phyloP scores from a whole-genome alignment of 2,113 vertebrate genomes.

The Sakesphorus luctuosus region DNA sequence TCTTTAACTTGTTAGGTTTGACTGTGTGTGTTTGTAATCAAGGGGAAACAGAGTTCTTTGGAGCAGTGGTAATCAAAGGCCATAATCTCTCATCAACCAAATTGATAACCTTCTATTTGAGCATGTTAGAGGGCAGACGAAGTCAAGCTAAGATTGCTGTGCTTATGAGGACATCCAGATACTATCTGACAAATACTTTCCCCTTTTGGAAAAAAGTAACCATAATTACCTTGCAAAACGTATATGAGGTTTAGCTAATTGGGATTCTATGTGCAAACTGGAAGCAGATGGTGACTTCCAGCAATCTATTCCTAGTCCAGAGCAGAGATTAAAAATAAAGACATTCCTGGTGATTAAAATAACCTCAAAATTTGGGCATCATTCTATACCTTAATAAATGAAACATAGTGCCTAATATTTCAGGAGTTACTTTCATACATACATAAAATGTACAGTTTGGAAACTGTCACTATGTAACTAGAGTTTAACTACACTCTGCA shows the following conservation, averaged over 20 bases:
- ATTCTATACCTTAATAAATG: not conserved
- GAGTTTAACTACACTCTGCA: not conserved
- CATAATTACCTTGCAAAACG: constrained; percentile 73
- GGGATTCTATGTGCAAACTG: constrained; percentile 80
- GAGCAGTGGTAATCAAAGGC: constrained; percentile 77
- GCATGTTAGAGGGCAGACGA: constrained; percentile 73
- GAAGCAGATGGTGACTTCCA: constrained; percentile 84
- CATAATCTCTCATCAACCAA: constrained; percentile 74
- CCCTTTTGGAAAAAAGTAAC: constrained; percentile 63
- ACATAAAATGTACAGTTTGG: not conserved
- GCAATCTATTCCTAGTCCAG: constrained; percentile 78
- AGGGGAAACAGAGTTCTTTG: constrained; percentile 44
- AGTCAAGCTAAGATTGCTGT: constrained; percentile 79
- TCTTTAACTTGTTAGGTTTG: constrained; percentile 76
- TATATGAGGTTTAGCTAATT: constrained; percentile 81
- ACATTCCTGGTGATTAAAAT: not conserved
- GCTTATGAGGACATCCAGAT: constrained; percentile 83
- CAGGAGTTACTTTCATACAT: not conserved
- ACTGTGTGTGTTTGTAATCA: constrained; percentile 81
- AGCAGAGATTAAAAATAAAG: constrained; percentile 62
- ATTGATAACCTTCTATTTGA: constrained; percentile 72
- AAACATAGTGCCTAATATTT: not conserved
- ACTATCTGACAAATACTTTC: constrained; percentile 73
- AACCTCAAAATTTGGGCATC: not conserved
- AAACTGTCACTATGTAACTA: not conserved